Base-by-base conservation (phyloP, 1,140 invertebrate species). In the Hyles euphorbiae region DNA sequence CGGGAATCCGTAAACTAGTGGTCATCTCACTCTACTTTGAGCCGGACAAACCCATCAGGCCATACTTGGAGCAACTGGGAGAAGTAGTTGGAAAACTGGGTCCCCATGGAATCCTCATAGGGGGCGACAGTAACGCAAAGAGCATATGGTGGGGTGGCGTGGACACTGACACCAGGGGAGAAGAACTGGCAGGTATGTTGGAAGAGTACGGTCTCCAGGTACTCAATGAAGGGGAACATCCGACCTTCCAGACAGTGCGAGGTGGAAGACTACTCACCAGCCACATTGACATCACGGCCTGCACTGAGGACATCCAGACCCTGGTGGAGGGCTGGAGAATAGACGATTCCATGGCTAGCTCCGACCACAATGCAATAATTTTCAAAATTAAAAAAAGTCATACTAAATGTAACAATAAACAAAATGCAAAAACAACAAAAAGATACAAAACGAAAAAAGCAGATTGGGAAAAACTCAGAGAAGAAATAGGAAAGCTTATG, bases 401-500 rank as follows among this genome's bases (percentile, higher is more conserved):
- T 34, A 44, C n/a, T 1, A 22, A n/a, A 54, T 44, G 6, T 5
- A 11, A 12, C 40, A 11, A 6, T 58, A 56, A 10, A 63, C 61
- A 7, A 54, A 56, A 22, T 46, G n/a, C 45, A 58, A 51, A 22
- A 63, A 64, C 34, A 64, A 53, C 2, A 64, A 52, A 45, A 60
- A 64, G 53, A 57, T 46, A 22, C 22, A 22, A 22, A 22, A 22
- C 22, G 22, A 22, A 22, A 22, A 22, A 22, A 22, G 22, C 22
- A 9, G 53, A 60, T 40, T 59, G 61, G 61, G n/a, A 7, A 2
- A 10, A 54, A 22, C 58, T 63, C 50, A n/a, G 10, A 7, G 56
- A 54, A 10, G 56, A 59, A 47, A 11, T 63, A 33, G 40, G 3
- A 9, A 50, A 63, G 48, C 10, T 60, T 44, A 58, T 44, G 34